phyloP scores from a whole-genome alignment of 2,888 invertebrate species.

The Drosophila borborema region DNA sequence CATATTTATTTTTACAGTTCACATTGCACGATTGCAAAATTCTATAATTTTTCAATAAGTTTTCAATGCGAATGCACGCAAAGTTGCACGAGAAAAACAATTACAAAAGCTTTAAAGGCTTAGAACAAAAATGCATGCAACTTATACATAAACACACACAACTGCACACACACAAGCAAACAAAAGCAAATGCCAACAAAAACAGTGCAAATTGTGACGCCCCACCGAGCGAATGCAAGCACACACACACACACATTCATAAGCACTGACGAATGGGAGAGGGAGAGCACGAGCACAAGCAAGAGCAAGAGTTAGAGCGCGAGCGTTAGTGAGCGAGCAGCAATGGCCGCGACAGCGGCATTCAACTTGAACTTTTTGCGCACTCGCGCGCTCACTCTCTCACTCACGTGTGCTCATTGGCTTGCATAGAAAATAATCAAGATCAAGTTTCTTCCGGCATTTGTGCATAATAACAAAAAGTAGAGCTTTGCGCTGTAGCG shows the following conservation, averaged over 20 bases:
- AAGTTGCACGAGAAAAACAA: slow-evolving; percentile 27
- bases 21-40: slow-evolving; percentile 50
- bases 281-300: slow-evolving; percentile 22
- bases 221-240: slow-evolving; percentile 44
- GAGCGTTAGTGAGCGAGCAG: slow-evolving; percentile 18
- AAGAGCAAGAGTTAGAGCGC: slow-evolving; percentile 18
- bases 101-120: slow-evolving; percentile 54
- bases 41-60: slow-evolving; percentile 39
- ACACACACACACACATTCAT: slow-evolving; percentile 9
- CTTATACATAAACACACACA: slow-evolving; percentile 22
- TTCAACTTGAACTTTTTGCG: slow-evolving; percentile 82
- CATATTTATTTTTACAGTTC: slow-evolving; percentile 30
- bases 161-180: slow-evolving; percentile 1
- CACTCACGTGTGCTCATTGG: slow-evolving; percentile 40
- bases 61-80: slow-evolving; percentile 47
- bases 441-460: slow-evolving; percentile 83
- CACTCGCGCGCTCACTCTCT: slow-evolving; percentile 38
- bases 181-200: slow-evolving; percentile 41
- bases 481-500: slow-evolving; percentile 57
- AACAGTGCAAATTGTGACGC: slow-evolving; percentile 63
- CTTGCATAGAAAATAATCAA: slow-evolving; percentile 75
- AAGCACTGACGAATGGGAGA: neutral
- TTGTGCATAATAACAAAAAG: slow-evolving; percentile 69
- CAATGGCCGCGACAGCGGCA: slow-evolving; percentile 68
- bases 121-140: slow-evolving; percentile 56